A percentile compares a stretch with the other conserved stretches of the same genome.
Evolutionary conservation across 1,140 invertebrate species (phyloP).

Genomic region (Drosophila lacteicornis): DNA sequence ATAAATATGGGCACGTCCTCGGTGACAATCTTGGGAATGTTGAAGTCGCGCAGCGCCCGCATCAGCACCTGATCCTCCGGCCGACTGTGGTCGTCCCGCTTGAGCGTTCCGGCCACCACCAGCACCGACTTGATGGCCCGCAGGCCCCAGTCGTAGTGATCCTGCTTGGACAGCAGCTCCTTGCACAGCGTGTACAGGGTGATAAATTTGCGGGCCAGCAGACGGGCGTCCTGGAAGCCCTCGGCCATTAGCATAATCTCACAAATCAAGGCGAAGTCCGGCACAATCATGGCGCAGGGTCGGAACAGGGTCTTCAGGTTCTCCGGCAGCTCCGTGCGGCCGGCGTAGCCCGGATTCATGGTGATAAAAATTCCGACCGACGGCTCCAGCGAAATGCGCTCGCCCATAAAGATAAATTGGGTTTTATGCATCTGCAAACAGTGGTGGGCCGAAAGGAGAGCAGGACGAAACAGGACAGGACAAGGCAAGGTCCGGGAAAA

Average conservation of each 20-base stretch:
- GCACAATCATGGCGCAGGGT: conserved; percentile 95
- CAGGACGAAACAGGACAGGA: conserved; percentile 4
- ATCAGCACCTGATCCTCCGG: conserved; percentile 90
- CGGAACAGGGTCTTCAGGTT: conserved; percentile 86
- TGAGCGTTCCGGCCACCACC: conserved; percentile 91
- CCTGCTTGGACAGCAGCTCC: conserved; percentile 93
- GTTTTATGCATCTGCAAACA: conserved; percentile 82
- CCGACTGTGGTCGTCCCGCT: conserved; percentile 86
- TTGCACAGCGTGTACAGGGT: conserved; percentile 92
- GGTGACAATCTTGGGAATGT: conserved; percentile 94
- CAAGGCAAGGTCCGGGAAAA: conserved; percentile 43
- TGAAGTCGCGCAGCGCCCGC: conserved; percentile 93
- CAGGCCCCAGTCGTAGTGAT: conserved; percentile 95
- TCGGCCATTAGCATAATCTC: conserved; percentile 95
- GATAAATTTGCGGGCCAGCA: conserved; percentile 93
- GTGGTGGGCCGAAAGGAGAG: conserved; percentile 6
- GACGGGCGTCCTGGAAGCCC: conserved; percentile 92
- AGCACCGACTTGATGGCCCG: conserved; percentile 94
- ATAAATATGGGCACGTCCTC: conserved; percentile 94
- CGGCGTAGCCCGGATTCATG: conserved; percentile 97
- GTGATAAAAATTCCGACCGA: conserved; percentile 96
- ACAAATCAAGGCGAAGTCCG: conserved; percentile 94
- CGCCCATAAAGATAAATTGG: conserved; percentile 91
- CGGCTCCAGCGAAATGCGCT: conserved; percentile 91
- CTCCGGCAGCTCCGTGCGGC: conserved; percentile 82